phyloP scores from a whole-genome alignment of 2,113 vertebrate species.

The Callithrix jacchus region DNA sequence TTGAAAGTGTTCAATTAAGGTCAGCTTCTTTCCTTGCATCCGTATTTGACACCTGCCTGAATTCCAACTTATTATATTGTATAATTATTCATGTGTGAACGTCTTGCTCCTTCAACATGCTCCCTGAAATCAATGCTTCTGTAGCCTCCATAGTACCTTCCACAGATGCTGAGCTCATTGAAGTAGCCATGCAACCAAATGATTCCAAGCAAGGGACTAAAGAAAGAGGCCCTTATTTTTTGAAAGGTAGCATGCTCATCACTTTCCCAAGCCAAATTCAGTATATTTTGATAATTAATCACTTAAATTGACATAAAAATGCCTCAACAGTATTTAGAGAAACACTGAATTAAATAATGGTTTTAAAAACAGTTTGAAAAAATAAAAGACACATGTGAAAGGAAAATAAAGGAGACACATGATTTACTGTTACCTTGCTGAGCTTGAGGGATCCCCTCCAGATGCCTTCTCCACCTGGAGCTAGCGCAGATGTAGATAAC shows the following conservation, averaged over 20 bases:
- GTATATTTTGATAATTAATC: background rate
- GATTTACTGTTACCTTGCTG: background rate
- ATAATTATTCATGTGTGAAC: background rate
- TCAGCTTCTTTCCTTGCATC: background rate
- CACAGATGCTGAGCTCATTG: background rate
- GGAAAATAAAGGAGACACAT: background rate
- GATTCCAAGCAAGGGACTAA: background rate
- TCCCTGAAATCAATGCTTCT: background rate
- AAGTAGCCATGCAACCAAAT: background rate
- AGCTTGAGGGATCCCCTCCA: background rate
- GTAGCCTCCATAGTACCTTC: background rate
- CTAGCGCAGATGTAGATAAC: constrained; percentile 91
- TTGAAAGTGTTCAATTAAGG: background rate
- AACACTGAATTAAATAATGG: background rate
- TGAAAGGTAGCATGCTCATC: background rate
- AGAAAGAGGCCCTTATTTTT: background rate
- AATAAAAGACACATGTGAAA: background rate
- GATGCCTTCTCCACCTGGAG: constrained; percentile 88
- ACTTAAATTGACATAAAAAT: background rate
- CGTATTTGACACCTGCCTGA: background rate
- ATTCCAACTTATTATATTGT: background rate
- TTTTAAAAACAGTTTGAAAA: background rate
- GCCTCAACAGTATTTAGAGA: background rate
- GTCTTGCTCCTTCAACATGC: background rate
- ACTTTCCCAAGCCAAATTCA: background rate